Base-by-base conservation (phyloP, 92 coral and sea anemone genomes). In the Zoanthus solanderi region DNA sequence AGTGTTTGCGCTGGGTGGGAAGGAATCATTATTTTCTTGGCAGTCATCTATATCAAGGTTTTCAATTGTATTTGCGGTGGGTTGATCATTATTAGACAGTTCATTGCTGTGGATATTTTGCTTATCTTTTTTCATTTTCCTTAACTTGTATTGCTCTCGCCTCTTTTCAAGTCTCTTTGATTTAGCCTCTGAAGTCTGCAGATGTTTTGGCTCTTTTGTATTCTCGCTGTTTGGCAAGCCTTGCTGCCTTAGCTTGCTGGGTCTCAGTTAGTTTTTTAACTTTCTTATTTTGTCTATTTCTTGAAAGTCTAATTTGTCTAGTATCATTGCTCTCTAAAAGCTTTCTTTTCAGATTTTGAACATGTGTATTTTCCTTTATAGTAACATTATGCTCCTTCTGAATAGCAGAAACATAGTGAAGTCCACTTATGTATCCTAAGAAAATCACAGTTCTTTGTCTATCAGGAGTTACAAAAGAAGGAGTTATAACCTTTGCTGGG, bases 401-500 rank as follows among this genome's bases (percentile, higher is more conserved):
- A 61, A 89, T 75, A 80, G 91, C 81, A 32, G 87, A 87, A 45
- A 78, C 87, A 66, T 87, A 80, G 75, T 84, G 87, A 67, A 78
- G 14, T 17, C 83, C 83, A 78, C 31, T 78, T 78, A 78, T 78
- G 83, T 78, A 57, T 78, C 71, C 83, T 66, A 72, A 60, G 32
- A 91, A 32, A 81, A 88, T 13, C 48, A 84, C 85, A 56, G 79
- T 69, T 87, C 80, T 83, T 72, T 83, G 89, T 29, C 32, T 16
- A 63, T 84, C 66, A 48, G 48, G 80, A 63, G 56, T 37, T 76
- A 47, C 52, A 4, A 47, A 47, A 47, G 4, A 4, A 47, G 69
- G 91, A 53, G 81, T 91, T 73, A 84, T 78, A 83, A 66, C 86
- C 66, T 81, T 88, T 83, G 88, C 88, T 74, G 87, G 80, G 73